A percentile compares a stretch with the other conserved stretches of the same genome.
Conservation (phyloP, 2,797 vertebrate species). For the Danio jaintianensis region DNA sequence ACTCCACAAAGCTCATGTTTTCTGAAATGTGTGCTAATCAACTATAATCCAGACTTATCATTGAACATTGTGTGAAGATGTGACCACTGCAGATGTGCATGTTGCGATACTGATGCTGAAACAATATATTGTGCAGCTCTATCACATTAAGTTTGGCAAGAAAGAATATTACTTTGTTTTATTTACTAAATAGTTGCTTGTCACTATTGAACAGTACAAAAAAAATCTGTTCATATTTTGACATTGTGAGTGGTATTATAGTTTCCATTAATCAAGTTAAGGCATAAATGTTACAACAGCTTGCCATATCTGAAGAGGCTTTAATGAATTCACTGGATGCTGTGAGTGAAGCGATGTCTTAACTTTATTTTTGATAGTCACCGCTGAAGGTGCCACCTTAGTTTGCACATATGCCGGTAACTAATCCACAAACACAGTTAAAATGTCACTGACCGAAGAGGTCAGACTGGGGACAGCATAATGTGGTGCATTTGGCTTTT, state of each 20-base stretch:
- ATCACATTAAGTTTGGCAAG: neutral
- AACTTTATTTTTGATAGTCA: slow-evolving; percentile 60
- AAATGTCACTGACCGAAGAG: slow-evolving; percentile 62
- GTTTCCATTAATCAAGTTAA: neutral
- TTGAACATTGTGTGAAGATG: no score
- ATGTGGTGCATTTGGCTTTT: slow-evolving; percentile 55
- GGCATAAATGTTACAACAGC: slow-evolving; percentile 11
- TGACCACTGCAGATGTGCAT: no score
- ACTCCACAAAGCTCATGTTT: no score
- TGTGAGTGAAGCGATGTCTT: slow-evolving; percentile 52
- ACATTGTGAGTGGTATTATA: neutral
- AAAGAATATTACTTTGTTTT: neutral
- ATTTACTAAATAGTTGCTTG: neutral
- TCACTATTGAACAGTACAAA: neutral
- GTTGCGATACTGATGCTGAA: no score
- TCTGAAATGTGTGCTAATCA: no score
- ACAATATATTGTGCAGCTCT: no score
- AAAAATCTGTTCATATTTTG: neutral
- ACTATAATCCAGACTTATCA: no score
- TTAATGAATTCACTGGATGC: slow-evolving; percentile 65
- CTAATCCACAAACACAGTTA: slow-evolving; percentile 51
- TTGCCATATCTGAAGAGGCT: neutral
- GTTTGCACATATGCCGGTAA: slow-evolving; percentile 52
- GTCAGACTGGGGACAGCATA: slow-evolving; percentile 39
- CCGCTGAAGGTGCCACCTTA: slow-evolving; percentile 69